A percentile compares a stretch with the other conserved stretches of the same genome.
These are phyloP conservation scores for Uria aalge DNA, from an alignment of 2,113 vertebrate genomes.

Conservation along the genomic window DNA sequence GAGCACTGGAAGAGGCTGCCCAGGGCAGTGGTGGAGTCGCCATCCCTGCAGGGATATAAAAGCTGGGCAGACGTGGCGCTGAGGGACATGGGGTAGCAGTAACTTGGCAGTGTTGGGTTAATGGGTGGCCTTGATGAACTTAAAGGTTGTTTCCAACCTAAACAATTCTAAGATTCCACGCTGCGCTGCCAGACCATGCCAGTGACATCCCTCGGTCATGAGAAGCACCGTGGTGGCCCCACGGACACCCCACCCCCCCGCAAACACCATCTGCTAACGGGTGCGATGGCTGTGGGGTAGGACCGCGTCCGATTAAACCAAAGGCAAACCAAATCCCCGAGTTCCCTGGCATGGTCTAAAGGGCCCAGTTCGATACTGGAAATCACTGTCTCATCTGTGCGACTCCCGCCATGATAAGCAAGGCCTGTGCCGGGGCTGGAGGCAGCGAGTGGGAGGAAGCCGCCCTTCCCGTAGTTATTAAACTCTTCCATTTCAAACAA, in stretches of 20 bases:
- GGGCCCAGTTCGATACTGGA: background rate
- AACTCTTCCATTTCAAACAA: background rate
- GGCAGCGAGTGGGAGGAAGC: background rate
- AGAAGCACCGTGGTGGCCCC: background rate
- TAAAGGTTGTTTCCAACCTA: background rate
- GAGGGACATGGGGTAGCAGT: background rate
- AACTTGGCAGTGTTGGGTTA: background rate
- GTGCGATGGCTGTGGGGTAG: accelerated
- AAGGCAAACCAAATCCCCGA: background rate
- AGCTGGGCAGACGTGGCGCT: background rate
- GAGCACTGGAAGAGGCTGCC: background rate
- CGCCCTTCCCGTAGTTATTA: background rate
- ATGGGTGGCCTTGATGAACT: background rate
- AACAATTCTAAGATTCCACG: background rate
- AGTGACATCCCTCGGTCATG: accelerated
- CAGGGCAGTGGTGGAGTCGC: background rate
- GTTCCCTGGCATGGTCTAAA: background rate
- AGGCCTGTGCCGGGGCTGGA: background rate
- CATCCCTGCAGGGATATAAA: background rate
- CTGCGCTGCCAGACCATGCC: accelerated
- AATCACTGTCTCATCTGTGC: accelerated
- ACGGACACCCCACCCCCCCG: accelerated
- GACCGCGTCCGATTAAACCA: background rate
- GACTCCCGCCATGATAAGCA: background rate
- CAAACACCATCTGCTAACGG: accelerated